Conservation (phyloP, 2,888 invertebrate species). For the Ophioninae sp. region DNA sequence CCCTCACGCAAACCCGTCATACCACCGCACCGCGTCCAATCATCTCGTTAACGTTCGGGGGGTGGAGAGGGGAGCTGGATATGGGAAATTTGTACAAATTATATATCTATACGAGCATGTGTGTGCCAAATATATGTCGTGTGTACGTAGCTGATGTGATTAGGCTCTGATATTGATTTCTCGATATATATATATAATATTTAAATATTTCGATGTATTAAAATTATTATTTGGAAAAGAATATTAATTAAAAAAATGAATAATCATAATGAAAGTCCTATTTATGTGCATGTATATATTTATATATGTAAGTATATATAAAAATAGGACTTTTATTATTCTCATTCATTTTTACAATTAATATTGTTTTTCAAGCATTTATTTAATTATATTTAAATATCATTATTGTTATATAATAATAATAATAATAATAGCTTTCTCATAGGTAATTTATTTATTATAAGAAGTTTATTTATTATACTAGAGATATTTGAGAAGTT, state of each 20-base stretch:
- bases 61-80: slow-evolving; percentile 36
- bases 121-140: slow-evolving; percentile 1
- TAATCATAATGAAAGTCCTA: too few relatives aligned
- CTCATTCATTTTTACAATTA: too few relatives aligned
- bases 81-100: slow-evolving; percentile 49
- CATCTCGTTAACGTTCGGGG: slow-evolving; percentile 54
- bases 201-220: too few relatives aligned
- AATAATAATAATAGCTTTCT: neutral
- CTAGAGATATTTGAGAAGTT: too few relatives aligned
- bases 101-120: neutral
- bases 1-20: slow-evolving; percentile 46
- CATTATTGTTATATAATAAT: too few relatives aligned
- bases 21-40: slow-evolving; percentile 47
- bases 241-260: too few relatives aligned
- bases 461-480: too few relatives aligned
- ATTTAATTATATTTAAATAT: too few relatives aligned
- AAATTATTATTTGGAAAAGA: too few relatives aligned
- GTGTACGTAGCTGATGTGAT: slow-evolving; percentile 45
- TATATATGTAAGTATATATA: too few relatives aligned
- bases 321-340: neutral
- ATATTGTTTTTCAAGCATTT: too few relatives aligned
- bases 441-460: slow-evolving; percentile 8
- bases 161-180: slow-evolving; percentile 58
- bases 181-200: slow-evolving; percentile 20
- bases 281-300: too few relatives aligned